Percentiles rank a stretch among this genome's conserved stretches.
Evolutionary conservation across 2,797 vertebrate species (phyloP).

Genomic region (Rhynchotus rufescens): DNA sequence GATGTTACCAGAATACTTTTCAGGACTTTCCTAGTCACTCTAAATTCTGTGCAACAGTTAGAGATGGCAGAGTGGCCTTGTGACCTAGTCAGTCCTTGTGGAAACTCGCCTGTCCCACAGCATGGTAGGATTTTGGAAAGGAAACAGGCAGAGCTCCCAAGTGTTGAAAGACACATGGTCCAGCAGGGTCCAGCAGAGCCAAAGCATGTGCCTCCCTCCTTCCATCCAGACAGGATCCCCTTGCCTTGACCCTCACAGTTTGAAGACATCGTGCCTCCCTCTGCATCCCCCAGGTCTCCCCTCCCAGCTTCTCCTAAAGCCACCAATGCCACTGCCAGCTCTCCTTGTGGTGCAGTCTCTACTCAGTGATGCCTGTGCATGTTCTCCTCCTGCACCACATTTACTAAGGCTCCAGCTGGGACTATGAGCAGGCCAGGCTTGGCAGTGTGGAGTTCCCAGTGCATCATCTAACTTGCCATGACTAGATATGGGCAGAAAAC

Average conservation of each 20-base stretch:
- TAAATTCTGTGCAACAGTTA: not conserved
- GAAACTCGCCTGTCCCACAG: not conserved
- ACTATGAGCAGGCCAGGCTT: not conserved
- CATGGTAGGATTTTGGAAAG: not conserved
- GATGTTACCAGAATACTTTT: not conserved
- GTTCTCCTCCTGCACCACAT: not conserved
- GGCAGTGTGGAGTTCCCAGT: not conserved
- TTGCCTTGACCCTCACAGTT: not conserved
- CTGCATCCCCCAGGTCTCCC: not conserved
- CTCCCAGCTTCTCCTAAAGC: not conserved
- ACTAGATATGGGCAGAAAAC: not conserved
- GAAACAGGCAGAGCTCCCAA: not conserved
- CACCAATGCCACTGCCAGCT: not conserved
- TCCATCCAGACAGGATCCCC: not conserved
- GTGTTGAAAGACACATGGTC: not conserved
- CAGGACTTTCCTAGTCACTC: not conserved
- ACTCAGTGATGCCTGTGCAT: not conserved
- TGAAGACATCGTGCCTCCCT: not conserved
- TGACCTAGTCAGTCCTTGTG: fast-evolving
- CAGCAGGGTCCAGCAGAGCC: not conserved
- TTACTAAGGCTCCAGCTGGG: not conserved
- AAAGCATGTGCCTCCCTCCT: not conserved
- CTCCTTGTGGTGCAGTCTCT: not conserved
- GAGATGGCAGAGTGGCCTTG: not conserved
- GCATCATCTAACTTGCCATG: not conserved